Evolutionary conservation across 2,797 vertebrate species (phyloP).

Genomic region (Scarus forsteni): DNA sequence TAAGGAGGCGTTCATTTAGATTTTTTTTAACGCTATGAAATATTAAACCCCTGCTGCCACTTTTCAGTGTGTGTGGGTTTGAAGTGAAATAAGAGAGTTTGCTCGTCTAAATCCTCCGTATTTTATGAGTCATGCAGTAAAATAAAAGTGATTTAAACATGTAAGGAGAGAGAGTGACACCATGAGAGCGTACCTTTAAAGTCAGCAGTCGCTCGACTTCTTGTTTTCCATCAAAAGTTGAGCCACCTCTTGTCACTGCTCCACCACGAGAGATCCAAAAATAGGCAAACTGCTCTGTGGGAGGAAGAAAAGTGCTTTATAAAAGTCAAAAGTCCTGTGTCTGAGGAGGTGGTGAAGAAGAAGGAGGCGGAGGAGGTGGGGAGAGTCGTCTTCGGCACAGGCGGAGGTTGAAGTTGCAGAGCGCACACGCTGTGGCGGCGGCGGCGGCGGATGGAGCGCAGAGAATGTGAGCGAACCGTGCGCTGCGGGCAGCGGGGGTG

Average conservation of each 20-base stretch:
- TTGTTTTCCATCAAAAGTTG: conserved; percentile 88
- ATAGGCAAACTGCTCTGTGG: conserved; percentile 61
- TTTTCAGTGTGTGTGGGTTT: conserved; percentile 40
- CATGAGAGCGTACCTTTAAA: conserved; percentile 78
- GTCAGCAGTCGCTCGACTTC: conserved; percentile 82
- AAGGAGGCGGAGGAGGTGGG: conserved; percentile 1
- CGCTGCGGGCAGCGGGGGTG: conserved; percentile 69
- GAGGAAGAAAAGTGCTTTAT: conserved; percentile 42
- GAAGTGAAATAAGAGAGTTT: conserved; percentile 45
- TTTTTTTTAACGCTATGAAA: conserved; percentile 35
- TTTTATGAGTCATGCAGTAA: conserved; percentile 16
- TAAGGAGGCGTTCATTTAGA: not conserved
- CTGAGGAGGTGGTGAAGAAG: conserved; percentile 26
- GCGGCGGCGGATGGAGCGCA: conserved; percentile 64
- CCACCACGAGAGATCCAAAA: conserved; percentile 73
- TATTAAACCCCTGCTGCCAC: conserved; percentile 47
- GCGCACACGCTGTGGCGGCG: conserved; percentile 37
- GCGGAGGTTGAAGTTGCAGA: conserved; percentile 61
- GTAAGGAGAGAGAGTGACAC: conserved; percentile 19
- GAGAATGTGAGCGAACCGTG: conserved; percentile 59
- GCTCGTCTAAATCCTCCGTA: conserved; percentile 1
- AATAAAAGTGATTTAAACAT: conserved; percentile 21
- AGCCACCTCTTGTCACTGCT: conserved; percentile 71
- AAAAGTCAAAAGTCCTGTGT: conserved; percentile 68
- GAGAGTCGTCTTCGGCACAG: conserved; percentile 59